phyloP scores from a whole-genome alignment of 2,797 vertebrate genomes.

The Pelodytes ibericus region DNA sequence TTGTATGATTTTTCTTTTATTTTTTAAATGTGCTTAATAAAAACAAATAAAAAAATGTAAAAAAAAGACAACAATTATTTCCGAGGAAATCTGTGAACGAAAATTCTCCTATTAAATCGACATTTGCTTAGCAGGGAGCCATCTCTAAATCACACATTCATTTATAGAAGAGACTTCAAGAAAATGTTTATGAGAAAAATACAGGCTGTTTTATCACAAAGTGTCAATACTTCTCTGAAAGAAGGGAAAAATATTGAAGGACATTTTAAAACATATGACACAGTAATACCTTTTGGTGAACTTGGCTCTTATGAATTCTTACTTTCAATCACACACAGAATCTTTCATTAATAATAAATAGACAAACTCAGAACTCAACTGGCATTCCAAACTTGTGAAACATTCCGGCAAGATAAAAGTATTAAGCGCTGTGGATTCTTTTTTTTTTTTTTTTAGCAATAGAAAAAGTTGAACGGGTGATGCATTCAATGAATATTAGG shows the following conservation, averaged over 20 bases:
- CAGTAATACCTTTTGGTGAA: neutral
- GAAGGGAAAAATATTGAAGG: constrained; percentile 12
- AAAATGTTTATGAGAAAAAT: constrained; percentile 18
- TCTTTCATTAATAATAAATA: constrained; percentile 29
- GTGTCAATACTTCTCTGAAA: constrained; percentile 8
- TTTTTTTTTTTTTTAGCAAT: neutral
- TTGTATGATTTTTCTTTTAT: no score
- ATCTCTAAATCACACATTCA: constrained; percentile 33
- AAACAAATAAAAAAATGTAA: no score
- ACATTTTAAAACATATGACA: constrained; percentile 9
- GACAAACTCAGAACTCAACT: neutral
- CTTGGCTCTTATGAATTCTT: constrained; percentile 11
- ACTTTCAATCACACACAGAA: constrained; percentile 1
- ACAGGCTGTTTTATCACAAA: constrained; percentile 25
- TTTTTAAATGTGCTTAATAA: no score
- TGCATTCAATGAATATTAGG: constrained; percentile 8
- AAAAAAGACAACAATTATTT: constrained; percentile 1
- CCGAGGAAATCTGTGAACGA: neutral
- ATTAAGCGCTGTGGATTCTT: constrained; percentile 9
- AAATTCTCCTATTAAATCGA: constrained; percentile 29
- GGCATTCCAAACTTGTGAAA: neutral
- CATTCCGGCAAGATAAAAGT: constrained; percentile 9
- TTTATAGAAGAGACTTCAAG: neutral
- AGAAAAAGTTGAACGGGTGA: neutral
- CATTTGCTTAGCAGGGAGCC: constrained; percentile 32